Base-by-base conservation (phyloP, 2,113 vertebrate species). In the Eretmochelys imbricata region DNA sequence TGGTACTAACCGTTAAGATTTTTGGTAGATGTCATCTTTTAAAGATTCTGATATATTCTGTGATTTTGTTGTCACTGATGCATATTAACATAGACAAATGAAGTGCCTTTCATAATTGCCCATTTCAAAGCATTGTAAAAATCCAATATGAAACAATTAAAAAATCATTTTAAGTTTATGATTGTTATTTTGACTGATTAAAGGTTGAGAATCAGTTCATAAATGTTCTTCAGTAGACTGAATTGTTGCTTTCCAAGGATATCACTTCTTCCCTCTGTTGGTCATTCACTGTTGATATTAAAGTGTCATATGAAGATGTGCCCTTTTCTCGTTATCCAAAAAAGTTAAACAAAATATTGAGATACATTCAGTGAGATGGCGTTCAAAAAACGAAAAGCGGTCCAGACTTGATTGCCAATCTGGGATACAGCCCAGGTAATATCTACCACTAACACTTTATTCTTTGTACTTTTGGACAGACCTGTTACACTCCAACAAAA, bases 61-160 rank as follows among this genome's bases (percentile, higher is more conserved):
- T 93, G 94, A 80, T 95, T 95, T 82, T 84, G 35, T 97, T 97
- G 80, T 87, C 86, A 94, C 62, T 79, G 89, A 91, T 96, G 81
- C 78, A 93, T 96, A 88, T 92, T 93, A 53, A 97, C 95, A 95
- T 89, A 95, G 92, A 94, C 92, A 97, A 96, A 97, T 96, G 94
- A 97, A 96, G 27, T 94, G 86, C 80, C 69, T 86, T 96, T 96
- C 78, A 12, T 97, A 96, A 96, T 94, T 87, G n/a, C 87, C 72
- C 95, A 54, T 97, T 95, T 95, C 57, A 91, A 94, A 95, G 85
- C 89, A 94, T 93, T 96, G 62, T 96, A 83, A 95, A 98, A 95
- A 91, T 96, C 92, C 92, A 94, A 96, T 98, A 95, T 88, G 90
- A 93, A 97, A 86, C 86, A 97, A 97, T 98, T 98, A 98, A 98